Percentiles rank a stretch among this genome's conserved stretches.
Conservation (phyloP, 2,888 invertebrate genomes). For the Lordiphosa andalusiaca region DNA sequence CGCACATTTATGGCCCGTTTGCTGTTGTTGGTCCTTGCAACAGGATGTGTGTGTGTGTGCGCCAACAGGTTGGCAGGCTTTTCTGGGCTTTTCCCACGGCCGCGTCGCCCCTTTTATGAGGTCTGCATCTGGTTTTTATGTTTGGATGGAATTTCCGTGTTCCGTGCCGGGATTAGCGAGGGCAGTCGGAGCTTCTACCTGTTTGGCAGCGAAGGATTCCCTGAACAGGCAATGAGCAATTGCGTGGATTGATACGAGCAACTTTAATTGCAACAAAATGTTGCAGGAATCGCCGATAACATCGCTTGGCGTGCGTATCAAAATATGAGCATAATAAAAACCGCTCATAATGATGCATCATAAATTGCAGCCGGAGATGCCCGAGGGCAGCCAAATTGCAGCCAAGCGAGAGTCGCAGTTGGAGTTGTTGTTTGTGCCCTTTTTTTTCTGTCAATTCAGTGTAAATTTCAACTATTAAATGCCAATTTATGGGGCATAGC, state of each 20-base stretch:
- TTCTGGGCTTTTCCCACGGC: conserved; percentile 67
- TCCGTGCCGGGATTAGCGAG: not conserved
- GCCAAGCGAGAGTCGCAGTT: conserved; percentile 17
- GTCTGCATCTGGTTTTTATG: conserved; percentile 45
- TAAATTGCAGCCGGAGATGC: no score
- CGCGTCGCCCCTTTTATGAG: conserved; percentile 61
- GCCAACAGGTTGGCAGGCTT: conserved; percentile 34
- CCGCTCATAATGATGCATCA: conserved; percentile 66
- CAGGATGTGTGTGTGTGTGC: conserved; percentile 19
- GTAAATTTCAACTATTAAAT: conserved; percentile 75
- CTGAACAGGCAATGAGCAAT: no score
- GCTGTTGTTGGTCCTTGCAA: conserved; percentile 4
- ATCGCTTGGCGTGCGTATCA: no score
- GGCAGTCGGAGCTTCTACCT: not conserved
- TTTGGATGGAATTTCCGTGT: conserved; percentile 58
- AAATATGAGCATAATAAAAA: conserved; percentile 55
- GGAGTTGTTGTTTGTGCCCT: conserved; percentile 17
- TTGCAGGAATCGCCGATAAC: no score
- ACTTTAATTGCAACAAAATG: no score
- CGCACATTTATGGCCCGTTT: conserved; percentile 42
- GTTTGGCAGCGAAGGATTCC: no score
- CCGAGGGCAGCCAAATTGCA: not conserved
- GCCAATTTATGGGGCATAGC: conserved; percentile 74
- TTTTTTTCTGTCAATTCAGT: conserved; percentile 63
- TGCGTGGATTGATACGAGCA: no score